Conservation (phyloP, 2,888 invertebrate genomes). For the Eucriotettix oculatus region DNA sequence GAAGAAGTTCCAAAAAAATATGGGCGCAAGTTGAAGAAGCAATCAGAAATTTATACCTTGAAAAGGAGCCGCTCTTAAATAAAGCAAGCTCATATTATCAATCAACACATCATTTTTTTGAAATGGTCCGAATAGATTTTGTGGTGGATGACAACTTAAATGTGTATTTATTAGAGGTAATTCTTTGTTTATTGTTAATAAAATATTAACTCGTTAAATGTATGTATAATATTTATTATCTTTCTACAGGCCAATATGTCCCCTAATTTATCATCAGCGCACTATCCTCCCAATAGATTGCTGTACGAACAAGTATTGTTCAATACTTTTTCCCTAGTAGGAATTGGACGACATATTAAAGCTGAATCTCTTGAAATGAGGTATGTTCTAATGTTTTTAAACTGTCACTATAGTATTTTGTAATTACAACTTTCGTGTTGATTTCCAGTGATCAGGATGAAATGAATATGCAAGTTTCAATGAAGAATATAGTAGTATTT, state of each 20-base stretch:
- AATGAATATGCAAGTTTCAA: constrained; percentile 49
- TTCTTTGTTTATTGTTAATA: background rate
- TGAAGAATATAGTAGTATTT: constrained; percentile 64
- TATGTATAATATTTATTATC: background rate
- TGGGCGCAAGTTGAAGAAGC: constrained; percentile 71
- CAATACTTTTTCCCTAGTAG: constrained; percentile 63
- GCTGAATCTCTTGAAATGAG: too few relatives aligned
- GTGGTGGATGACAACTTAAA: constrained; percentile 74
- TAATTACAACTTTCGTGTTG: too few relatives aligned
- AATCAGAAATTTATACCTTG: constrained; percentile 47
- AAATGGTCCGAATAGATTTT: constrained; percentile 88
- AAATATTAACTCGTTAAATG: background rate
- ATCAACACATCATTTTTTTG: constrained; percentile 64
- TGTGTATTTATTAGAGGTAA: constrained; percentile 70
- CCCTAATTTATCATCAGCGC: constrained; percentile 86
- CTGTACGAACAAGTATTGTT: constrained; percentile 87
- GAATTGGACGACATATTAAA: constrained; percentile 30
- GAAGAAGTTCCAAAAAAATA: constrained; percentile 51
- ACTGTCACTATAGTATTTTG: too few relatives aligned
- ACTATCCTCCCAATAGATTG: constrained; percentile 69
- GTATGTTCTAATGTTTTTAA: too few relatives aligned
- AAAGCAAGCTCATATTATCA: constrained; percentile 27
- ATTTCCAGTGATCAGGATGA: constrained; percentile 29
- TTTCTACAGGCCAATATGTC: constrained; percentile 77
- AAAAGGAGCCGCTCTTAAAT: constrained; percentile 55